Percentiles rank a stretch among this genome's conserved stretches.
Evolutionary conservation across 2,888 invertebrate genomes (phyloP).

Genomic region (Alentia gelatinosa): DNA sequence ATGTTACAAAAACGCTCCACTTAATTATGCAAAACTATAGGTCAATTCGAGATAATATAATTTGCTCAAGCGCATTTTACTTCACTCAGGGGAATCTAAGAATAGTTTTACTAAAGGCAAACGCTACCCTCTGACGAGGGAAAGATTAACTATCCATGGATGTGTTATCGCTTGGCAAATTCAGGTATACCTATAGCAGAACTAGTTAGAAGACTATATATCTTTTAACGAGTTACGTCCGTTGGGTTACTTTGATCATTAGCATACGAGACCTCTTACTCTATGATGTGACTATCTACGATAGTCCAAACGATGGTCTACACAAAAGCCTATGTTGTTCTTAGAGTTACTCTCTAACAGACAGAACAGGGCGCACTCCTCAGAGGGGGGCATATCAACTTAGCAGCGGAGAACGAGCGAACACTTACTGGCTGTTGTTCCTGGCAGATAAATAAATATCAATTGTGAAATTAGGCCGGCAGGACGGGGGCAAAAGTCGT

Average conservation of each 20-base stretch:
- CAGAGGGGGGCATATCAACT: background rate
- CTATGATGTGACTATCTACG: too few species aligned
- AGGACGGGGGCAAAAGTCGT: background rate
- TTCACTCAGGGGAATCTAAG: background rate
- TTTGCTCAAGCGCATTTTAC: too few species aligned
- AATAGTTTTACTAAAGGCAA: background rate
- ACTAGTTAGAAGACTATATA: background rate
- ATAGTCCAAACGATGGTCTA: background rate
- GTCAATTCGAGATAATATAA: too few species aligned
- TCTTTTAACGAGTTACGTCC: too few species aligned
- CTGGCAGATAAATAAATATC: constrained; percentile 32
- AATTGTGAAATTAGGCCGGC: background rate
- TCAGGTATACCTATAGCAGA: background rate
- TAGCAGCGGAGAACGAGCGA: constrained; percentile 12
- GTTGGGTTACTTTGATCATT: too few species aligned
- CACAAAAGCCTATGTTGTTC: background rate
- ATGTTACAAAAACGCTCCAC: too few species aligned
- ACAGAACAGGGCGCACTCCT: background rate
- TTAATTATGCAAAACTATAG: too few species aligned
- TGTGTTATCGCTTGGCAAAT: background rate
- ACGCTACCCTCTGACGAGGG: background rate
- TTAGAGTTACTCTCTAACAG: background rate
- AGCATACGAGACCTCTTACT: too few species aligned
- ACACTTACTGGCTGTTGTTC: constrained; percentile 49
- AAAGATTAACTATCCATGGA: background rate